Evolutionary conservation across 2,797 vertebrate species (phyloP).

Genomic region (Ficedula albicollis): DNA sequence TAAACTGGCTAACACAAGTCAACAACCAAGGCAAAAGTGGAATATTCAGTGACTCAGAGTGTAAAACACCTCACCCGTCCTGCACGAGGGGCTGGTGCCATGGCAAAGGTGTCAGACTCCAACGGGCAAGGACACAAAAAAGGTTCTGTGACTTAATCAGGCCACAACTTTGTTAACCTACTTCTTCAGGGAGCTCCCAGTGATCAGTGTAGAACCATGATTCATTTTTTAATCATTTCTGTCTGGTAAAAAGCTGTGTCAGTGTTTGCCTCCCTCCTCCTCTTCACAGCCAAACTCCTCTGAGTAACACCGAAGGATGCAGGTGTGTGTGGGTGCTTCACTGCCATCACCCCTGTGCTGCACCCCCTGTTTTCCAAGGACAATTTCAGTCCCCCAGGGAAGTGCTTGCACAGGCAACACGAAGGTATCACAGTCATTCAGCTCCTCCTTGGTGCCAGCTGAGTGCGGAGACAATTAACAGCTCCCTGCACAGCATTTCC

Average conservation of each 20-base stretch:
- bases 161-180: constrained; percentile 43
- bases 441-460: background rate
- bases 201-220: background rate
- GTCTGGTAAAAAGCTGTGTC: background rate
- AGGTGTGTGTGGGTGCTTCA: background rate
- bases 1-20: background rate
- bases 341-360: background rate
- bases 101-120: background rate
- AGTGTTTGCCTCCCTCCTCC: background rate
- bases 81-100: no score
- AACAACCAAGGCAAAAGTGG: background rate
- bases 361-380: background rate
- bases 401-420: background rate
- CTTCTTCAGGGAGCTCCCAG: constrained; percentile 19
- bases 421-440: background rate
- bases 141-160: constrained; percentile 17
- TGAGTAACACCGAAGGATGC: background rate
- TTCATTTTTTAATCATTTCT: constrained; percentile 46
- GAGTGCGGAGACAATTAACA: background rate
- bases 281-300: background rate
- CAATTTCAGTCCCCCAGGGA: background rate
- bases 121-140: background rate
- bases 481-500: background rate
- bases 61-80: background rate
- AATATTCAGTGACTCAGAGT: background rate